Conservation (phyloP, 1,140 invertebrate species). For the Meteorus sp. region DNA sequence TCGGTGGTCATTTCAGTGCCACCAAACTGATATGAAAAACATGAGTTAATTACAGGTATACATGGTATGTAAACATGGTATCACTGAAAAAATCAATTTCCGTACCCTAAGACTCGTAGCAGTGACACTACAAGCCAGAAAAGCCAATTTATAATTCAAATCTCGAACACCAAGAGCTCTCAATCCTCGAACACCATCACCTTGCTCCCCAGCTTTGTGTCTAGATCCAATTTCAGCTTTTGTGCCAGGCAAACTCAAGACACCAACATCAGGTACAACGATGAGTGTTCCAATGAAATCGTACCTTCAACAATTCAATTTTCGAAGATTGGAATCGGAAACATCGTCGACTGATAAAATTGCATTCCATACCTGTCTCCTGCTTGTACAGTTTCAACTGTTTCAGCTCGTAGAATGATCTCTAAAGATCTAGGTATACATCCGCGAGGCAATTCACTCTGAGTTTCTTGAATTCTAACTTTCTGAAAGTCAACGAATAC, state of each 20-base stretch:
- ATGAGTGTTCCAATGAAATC: slow-evolving; percentile 98
- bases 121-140: slow-evolving; percentile 90
- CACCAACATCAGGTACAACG: slow-evolving; percentile 94
- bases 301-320: too few species aligned
- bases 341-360: neutral
- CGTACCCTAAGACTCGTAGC: slow-evolving; percentile 78
- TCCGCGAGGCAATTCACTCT: slow-evolving; percentile 94
- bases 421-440: slow-evolving; percentile 96
- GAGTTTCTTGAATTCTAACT: slow-evolving; percentile 97
- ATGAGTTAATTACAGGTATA: slow-evolving; percentile 12
- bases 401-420: slow-evolving; percentile 93
- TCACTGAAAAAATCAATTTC: slow-evolving; percentile 25
- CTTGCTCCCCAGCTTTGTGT: slow-evolving; percentile 72
- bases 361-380: slow-evolving; percentile 46
- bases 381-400: slow-evolving; percentile 93
- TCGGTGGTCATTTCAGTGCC: slow-evolving; percentile 75
- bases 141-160: slow-evolving; percentile 93
- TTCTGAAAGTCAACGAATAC: slow-evolving; percentile 99
- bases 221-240: slow-evolving; percentile 79
- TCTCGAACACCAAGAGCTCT: slow-evolving; percentile 95
- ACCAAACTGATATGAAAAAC: slow-evolving; percentile 64
- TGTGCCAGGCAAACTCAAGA: slow-evolving; percentile 82
- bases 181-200: slow-evolving; percentile 88
- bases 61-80: too few species aligned
- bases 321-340: slow-evolving; percentile 30